A percentile compares a stretch with the other conserved stretches of the same genome.
phyloP scores from a whole-genome alignment of 2,888 invertebrate genomes.

The Drosophila longiperda region DNA sequence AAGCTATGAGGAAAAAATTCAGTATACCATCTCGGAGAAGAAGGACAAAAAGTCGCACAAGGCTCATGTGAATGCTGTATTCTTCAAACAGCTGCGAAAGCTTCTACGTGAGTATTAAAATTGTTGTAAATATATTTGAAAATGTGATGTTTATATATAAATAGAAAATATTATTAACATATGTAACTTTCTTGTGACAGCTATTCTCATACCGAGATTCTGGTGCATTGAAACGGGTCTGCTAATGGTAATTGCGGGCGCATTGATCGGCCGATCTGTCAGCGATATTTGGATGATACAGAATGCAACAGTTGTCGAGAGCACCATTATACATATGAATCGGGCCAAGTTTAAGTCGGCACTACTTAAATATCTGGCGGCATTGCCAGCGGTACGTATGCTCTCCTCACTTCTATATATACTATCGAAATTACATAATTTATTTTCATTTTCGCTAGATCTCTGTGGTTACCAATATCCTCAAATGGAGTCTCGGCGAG shows the following conservation, averaged over 20 bases:
- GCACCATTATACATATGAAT: conserved; percentile 96
- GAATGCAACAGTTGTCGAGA: conserved; percentile 96
- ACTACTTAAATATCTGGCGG: conserved; percentile 91
- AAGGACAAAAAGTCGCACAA: conserved; percentile 87
- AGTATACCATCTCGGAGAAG: conserved; percentile 92
- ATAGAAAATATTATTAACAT: too few relatives aligned
- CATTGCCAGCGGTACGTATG: conserved; percentile 92
- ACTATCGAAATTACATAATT: background rate
- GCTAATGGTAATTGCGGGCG: conserved; percentile 90
- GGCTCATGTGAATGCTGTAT: conserved; percentile 91
- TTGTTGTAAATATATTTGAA: background rate
- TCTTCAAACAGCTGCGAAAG: conserved; percentile 89
- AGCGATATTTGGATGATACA: conserved; percentile 99
- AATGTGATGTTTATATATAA: background rate
- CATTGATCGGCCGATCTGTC: conserved; percentile 94
- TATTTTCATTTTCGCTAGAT: conserved; percentile 86
- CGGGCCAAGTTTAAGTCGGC: conserved; percentile 90
- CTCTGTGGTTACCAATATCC: conserved; percentile 95
- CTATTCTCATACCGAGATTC: conserved; percentile 92
- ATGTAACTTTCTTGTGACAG: conserved; percentile 71
- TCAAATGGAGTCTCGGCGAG: conserved; percentile 98
- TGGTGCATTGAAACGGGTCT: conserved; percentile 91
- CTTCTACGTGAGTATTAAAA: conserved; percentile 86
- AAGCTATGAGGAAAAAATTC: conserved; percentile 89
- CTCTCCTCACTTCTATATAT: background rate